phyloP scores from a whole-genome alignment of 2,888 invertebrate genomes.

The Epinotia ramella region DNA sequence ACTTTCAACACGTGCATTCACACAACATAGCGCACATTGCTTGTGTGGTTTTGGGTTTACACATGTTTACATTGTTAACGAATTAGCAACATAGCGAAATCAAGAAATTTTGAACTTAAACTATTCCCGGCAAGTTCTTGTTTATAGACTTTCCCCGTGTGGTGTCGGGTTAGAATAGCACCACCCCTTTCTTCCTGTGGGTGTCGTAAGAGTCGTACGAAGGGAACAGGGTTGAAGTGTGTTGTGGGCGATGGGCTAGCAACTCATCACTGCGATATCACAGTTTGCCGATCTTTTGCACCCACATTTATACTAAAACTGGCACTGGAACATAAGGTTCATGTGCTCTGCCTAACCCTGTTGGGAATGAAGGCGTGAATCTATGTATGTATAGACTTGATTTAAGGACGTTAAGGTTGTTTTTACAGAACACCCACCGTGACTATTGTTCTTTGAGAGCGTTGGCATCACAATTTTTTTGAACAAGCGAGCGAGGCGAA shows the following conservation, averaged over 20 bases:
- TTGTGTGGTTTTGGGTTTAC: conserved; percentile 15
- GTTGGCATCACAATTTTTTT: neutral
- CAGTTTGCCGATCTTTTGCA: no score
- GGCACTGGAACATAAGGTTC: no score
- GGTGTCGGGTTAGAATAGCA: no score
- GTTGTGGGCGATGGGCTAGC: no score
- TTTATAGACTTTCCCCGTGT: neutral
- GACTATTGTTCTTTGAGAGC: neutral
- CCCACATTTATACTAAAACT: no score
- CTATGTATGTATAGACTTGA: neutral
- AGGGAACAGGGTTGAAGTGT: no score
- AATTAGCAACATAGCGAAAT: conserved; percentile 20
- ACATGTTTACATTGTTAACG: conserved; percentile 23
- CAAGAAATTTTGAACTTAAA: conserved; percentile 23
- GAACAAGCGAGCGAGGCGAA: neutral
- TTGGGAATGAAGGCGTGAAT: no score
- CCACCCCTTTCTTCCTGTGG: no score
- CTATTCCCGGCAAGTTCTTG: neutral
- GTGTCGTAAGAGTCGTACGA: no score
- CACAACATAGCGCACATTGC: neutral
- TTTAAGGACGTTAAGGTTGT: neutral
- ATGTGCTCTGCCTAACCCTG: no score
- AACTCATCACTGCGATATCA: no score
- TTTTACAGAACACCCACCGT: neutral
- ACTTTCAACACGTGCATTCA: no score